These are phyloP conservation scores for Mythimna pallens DNA, from an alignment of 2,888 invertebrate genomes.

Conservation along the genomic window DNA sequence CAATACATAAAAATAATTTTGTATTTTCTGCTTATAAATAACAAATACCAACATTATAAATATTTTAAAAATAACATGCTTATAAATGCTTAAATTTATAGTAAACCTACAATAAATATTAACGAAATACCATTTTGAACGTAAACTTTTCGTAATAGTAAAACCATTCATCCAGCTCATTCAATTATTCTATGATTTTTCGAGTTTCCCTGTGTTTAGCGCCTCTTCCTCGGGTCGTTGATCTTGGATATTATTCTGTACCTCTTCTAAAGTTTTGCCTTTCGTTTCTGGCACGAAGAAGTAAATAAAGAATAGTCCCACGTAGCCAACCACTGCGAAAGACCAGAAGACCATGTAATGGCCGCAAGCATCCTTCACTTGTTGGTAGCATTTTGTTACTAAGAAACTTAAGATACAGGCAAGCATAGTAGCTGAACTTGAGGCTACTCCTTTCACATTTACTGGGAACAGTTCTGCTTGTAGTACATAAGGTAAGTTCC, in stretches of 20 bases:
- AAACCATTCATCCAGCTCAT: not conserved
- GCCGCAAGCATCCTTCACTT: conserved; percentile 89
- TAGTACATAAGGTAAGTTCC: conserved; percentile 91
- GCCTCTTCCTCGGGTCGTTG: conserved; percentile 72
- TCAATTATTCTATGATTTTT: conserved; percentile 30
- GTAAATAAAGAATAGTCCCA: conserved; percentile 90
- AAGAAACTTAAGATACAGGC: conserved; percentile 90
- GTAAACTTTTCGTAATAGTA: conserved; percentile 24
- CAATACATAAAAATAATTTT: conserved; percentile 10
- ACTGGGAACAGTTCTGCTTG: conserved; percentile 92
- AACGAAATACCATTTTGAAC: conserved; percentile 20
- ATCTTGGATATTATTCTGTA: conserved; percentile 89
- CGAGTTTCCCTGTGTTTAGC: conserved; percentile 57
- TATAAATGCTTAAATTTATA: conserved; percentile 18
- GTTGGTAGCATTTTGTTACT: conserved; percentile 91
- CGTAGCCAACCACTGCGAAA: conserved; percentile 89
- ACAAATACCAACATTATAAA: conserved; percentile 32
- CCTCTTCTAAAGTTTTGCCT: conserved; percentile 91
- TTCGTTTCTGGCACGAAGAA: conserved; percentile 92
- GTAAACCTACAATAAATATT: conserved; percentile 6
- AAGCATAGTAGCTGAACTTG: conserved; percentile 90
- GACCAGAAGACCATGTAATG: conserved; percentile 91
- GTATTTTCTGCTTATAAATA: conserved; percentile 14
- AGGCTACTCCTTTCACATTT: conserved; percentile 91
- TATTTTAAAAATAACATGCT: conserved; percentile 26